phyloP scores from a whole-genome alignment of 64 coral and sea anemone species.

The Porites australiensis region DNA sequence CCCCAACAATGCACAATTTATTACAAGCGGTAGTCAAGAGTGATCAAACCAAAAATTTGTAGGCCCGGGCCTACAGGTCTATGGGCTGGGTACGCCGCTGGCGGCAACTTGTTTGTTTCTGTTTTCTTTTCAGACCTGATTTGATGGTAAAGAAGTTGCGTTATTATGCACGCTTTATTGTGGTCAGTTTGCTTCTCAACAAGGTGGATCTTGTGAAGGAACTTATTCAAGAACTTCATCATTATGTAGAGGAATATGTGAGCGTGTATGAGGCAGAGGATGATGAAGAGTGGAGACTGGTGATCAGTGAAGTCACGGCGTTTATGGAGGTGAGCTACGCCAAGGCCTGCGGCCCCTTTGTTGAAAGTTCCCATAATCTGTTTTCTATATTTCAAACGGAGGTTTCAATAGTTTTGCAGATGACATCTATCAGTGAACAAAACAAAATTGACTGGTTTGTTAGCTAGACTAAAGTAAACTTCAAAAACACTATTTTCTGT shows the following conservation, averaged over 20 bases:
- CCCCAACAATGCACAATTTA: no score
- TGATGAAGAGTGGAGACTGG: conserved; percentile 98
- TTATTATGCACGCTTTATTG: conserved; percentile 96
- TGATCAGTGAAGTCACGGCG: conserved; percentile 93
- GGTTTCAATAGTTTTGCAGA: no score
- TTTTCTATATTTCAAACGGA: no score
- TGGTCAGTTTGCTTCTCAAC: conserved; percentile 93
- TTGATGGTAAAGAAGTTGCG: conserved; percentile 98
- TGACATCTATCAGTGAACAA: no score
- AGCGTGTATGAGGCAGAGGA: conserved; percentile 92
- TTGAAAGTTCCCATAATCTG: not conserved
- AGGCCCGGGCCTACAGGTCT: no score
- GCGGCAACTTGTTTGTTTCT: no score
- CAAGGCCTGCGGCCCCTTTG: not conserved
- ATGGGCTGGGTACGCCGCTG: no score
- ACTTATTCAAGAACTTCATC: conserved; percentile 88
- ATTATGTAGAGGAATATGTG: conserved; percentile 95
- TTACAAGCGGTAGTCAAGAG: no score
- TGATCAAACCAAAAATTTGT: no score
- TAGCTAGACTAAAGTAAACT: no score
- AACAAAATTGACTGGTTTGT: no score
- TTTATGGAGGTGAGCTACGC: conserved; percentile 81
- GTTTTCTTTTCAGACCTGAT: conserved; percentile 76
- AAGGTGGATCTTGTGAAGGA: conserved; percentile 98
- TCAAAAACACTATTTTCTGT: no score